phyloP scores from a whole-genome alignment of 2,113 vertebrate species.

The Coptodon rendalli region DNA sequence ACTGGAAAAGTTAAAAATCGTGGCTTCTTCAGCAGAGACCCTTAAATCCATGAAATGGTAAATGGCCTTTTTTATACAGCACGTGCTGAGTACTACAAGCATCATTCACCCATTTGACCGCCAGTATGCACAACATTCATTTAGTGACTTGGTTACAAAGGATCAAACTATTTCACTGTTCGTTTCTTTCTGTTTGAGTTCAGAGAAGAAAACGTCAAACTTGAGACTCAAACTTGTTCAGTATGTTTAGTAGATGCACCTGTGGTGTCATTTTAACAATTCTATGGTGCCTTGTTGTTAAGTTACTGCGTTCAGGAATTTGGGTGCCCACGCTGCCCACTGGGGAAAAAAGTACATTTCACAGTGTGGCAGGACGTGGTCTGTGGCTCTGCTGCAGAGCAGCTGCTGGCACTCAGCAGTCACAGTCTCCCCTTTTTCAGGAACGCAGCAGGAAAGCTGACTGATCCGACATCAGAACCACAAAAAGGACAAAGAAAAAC shows the following conservation, averaged over 20 bases:
- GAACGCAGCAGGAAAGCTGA: background rate
- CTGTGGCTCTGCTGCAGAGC: background rate
- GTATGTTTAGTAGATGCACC: background rate
- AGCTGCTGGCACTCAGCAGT: background rate
- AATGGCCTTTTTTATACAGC: background rate
- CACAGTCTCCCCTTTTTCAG: background rate
- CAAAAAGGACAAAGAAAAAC: background rate
- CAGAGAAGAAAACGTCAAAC: background rate
- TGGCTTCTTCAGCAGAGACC: background rate
- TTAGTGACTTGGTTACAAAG: background rate
- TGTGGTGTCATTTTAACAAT: background rate
- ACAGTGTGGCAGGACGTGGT: background rate
- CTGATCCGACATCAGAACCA: background rate
- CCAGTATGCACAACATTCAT: background rate
- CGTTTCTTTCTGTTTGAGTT: background rate
- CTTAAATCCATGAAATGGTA: background rate
- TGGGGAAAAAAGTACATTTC: background rate
- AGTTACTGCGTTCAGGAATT: background rate
- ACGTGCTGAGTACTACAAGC: background rate
- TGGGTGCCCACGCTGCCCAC: background rate
- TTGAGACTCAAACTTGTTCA: background rate
- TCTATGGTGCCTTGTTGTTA: background rate
- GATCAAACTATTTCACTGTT: background rate
- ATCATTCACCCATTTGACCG: fast-evolving
- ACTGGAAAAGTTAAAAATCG: background rate